phyloP scores from a whole-genome alignment of 2,113 vertebrate genomes.

The Ivindomyrus marchei region DNA sequence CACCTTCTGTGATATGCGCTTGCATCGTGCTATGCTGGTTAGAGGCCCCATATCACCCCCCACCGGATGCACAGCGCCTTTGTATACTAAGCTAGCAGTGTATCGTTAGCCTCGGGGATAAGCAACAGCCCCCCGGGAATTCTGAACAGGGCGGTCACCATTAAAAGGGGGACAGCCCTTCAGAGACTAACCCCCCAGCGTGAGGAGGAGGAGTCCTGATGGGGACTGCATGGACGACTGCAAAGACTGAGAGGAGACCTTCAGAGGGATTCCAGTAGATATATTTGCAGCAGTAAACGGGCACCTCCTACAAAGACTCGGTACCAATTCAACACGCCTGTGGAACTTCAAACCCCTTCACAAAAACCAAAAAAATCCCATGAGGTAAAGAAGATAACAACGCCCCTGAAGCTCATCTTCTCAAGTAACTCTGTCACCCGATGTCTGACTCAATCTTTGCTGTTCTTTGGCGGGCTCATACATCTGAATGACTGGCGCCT shows the following conservation, averaged over 20 bases:
- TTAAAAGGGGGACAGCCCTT: not conserved
- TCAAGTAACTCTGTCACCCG: not conserved
- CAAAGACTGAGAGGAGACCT: not conserved
- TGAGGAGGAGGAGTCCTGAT: not conserved
- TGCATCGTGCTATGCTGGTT: no score
- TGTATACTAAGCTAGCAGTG: not conserved
- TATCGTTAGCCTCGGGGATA: not conserved
- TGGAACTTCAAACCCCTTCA: not conserved
- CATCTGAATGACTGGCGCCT: constrained; percentile 17
- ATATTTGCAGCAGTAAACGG: not conserved
- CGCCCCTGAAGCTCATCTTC: not conserved
- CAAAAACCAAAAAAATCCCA: not conserved
- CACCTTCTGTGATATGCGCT: no score
- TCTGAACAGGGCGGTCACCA: not conserved
- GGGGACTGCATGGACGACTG: not conserved
- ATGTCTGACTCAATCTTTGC: not conserved
- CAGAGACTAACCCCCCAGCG: not conserved
- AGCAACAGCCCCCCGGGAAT: not conserved
- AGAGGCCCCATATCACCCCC: no score
- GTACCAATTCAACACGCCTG: not conserved
- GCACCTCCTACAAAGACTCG: not conserved
- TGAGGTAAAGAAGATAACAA: not conserved
- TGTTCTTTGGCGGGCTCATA: not conserved
- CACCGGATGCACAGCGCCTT: not conserved
- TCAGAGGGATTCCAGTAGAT: not conserved